Base-by-base conservation (phyloP, 1,140 invertebrate species). In the Drosophila trapezifrons region DNA sequence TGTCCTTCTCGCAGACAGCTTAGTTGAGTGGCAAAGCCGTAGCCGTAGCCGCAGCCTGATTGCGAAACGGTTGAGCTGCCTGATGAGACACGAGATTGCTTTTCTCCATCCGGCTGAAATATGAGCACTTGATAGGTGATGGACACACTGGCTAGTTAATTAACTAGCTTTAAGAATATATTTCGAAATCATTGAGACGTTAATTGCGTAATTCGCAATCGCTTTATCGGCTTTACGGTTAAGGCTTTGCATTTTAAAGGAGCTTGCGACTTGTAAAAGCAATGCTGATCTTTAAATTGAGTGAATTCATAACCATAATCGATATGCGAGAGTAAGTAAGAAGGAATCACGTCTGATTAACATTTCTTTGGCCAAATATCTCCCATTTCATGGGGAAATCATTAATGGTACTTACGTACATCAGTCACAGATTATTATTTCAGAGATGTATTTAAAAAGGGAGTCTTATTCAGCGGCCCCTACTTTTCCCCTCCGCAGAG, bases 1-100 rank as follows among this genome's bases (percentile, higher is more conserved):
- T 62, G 55, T 59, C 54, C 22, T 38, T 40, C 47, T 27, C 49
- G 66, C 35, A 78, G 81, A 83, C 76, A 78, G 74, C 82, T 77
- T 80, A 62, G 72, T 58, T 67, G 62, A 71, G 49, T 76, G 75
- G 49, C 29, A 52, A 52, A 52, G 29, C 49, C 49, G 4, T 20
- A 18, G 49, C 32, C 63, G 57, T 37, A 37, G 56, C 63, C 76
- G 51, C 80, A 77, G 67, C 67, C 74, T 65, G 76, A 62, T 78
- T 42, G 56, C 38, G 25, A 58, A 81, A 77, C 72, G 73, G 56
- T 67, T 52, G 54, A 73, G 67, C 56, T 49, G 22, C 27, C 37
- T 75, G 70, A 62, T 73, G 71, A 43, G 67, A 69, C 65, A 35
- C 40, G 60, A 64, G 63, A 72, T 71, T 71, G 52, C 32, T 49